These are phyloP conservation scores for Venusia cambrica DNA, from an alignment of 2,888 invertebrate species.

Conservation along the genomic window DNA sequence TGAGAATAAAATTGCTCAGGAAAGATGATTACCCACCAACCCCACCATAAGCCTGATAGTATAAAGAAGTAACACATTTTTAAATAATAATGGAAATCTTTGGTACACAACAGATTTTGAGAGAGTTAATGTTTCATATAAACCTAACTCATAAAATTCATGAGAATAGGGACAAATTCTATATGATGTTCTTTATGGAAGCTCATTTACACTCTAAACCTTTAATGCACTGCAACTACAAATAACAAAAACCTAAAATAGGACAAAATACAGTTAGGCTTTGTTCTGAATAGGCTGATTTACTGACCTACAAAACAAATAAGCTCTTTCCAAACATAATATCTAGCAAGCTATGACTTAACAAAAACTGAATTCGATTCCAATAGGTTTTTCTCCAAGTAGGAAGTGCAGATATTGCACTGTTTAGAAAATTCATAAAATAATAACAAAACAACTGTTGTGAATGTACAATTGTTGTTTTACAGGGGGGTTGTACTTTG, in stretches of 20 bases:
- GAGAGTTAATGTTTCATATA: too few species aligned
- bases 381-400: slow-evolving; percentile 1
- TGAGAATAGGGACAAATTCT: too few species aligned
- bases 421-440: neutral
- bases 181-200: too few species aligned
- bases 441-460: slow-evolving; percentile 4
- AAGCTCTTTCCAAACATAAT: slow-evolving; percentile 10
- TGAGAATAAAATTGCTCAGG: too few species aligned
- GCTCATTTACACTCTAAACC: neutral
- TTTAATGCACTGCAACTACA: slow-evolving; percentile 1
- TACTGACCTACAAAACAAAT: slow-evolving; percentile 12
- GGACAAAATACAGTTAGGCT: slow-evolving; percentile 25
- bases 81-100: too few species aligned
- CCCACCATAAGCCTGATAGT: too few species aligned
- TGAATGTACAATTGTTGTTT: neutral
- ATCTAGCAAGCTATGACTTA: slow-evolving; percentile 22
- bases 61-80: too few species aligned
- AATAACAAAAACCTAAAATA: slow-evolving; percentile 13
- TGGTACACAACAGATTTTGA: too few species aligned
- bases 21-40: too few species aligned
- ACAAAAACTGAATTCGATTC: slow-evolving; percentile 9
- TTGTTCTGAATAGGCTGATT: slow-evolving; percentile 18
- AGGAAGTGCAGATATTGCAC: slow-evolving; percentile 5
- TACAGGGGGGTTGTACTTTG: neutral
- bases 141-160: too few species aligned